A percentile compares a stretch with the other conserved stretches of the same genome.
phyloP scores from a whole-genome alignment of 2,797 vertebrate genomes.

The Neoniphon sammara region DNA sequence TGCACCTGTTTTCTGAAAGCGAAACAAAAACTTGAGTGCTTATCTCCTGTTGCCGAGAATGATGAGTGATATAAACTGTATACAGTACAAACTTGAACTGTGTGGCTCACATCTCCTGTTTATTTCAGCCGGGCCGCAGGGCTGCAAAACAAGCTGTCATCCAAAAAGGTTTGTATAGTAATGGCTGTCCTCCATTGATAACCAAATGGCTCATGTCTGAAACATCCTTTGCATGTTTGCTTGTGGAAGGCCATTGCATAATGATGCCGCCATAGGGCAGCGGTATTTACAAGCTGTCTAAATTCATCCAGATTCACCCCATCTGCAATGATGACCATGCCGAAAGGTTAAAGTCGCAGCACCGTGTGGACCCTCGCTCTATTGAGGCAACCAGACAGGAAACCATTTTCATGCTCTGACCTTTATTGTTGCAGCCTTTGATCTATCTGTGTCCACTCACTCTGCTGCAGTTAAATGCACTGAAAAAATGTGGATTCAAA shows the following conservation, averaged over 20 bases:
- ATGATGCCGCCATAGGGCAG: slow-evolving; percentile 4
- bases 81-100: slow-evolving; percentile 22
- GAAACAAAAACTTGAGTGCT: slow-evolving; percentile 8
- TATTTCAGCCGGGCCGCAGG: slow-evolving; percentile 58
- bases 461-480: slow-evolving; percentile 29
- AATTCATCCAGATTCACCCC: slow-evolving; percentile 27
- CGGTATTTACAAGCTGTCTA: slow-evolving; percentile 54
- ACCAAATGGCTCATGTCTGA: slow-evolving; percentile 52
- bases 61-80: slow-evolving; percentile 48
- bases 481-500: not conserved
- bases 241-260: slow-evolving; percentile 33
- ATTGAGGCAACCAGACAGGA: slow-evolving; percentile 21
- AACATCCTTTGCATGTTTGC: slow-evolving; percentile 62
- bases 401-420: slow-evolving; percentile 41
- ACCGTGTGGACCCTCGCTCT: slow-evolving; percentile 10
- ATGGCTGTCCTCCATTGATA: slow-evolving; percentile 60
- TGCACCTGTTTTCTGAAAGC: not conserved
- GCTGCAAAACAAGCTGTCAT: slow-evolving; percentile 55
- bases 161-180: slow-evolving; percentile 57
- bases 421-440: slow-evolving; percentile 45
- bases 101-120: slow-evolving; percentile 59
- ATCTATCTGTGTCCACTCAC: slow-evolving; percentile 16
- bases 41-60: slow-evolving; percentile 10
- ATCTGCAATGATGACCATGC: slow-evolving; percentile 12
- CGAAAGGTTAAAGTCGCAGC: not conserved